Evolutionary conservation across 2,888 invertebrate genomes (phyloP), one percentile per base, ranked within the genome.

Genomic region (Drosophila aldrichi): DNA sequence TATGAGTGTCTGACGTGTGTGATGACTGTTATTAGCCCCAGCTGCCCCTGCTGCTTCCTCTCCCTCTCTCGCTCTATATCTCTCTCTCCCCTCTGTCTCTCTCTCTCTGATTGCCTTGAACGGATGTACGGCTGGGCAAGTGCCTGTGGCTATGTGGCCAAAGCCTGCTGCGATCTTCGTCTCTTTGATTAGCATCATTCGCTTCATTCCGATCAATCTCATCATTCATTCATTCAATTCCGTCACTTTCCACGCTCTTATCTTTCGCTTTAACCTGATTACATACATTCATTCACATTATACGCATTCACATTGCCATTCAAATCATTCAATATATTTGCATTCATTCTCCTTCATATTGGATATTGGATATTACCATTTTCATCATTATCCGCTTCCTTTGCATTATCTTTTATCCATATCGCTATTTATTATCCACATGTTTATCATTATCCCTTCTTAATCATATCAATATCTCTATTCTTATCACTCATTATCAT

Each of bases 1-100:
- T 90, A 90, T 90, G 90, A 83, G 87, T 86, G 81, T 90, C 85
- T 85, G 87, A 82, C 81, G 83, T 81, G 89, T 88, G 82, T 85
- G 91, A 90, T 90, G 90, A 90, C 90, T 88, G 90, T 90, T 90
- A 90, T 90, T 90, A 90, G 88, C 82, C 80, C 69, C 75, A 67
- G 69, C 74, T 57, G 22, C 85, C 66, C 76, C 34, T 66, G 38
- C 54, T 29, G 10, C 54, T 29, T 22, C 46, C 34, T 38, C n/a
- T 41, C 36, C 8, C 29, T 32, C 10, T 16, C 22, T 32, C 32
- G 14, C 48, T 68, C 44, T 22, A 14, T 44, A 0, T 12, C 34
- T 34, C 12, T 12, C 14, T 12, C 34, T 14, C 2, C 7, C 10
- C 1, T 25, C 0, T 10, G 46, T 40, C 36, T 40, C 14, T 36